Evolutionary conservation across 2,888 invertebrate genomes (phyloP), one percentile per base, ranked within the genome.

Genomic region (Melipona bicolor): DNA sequence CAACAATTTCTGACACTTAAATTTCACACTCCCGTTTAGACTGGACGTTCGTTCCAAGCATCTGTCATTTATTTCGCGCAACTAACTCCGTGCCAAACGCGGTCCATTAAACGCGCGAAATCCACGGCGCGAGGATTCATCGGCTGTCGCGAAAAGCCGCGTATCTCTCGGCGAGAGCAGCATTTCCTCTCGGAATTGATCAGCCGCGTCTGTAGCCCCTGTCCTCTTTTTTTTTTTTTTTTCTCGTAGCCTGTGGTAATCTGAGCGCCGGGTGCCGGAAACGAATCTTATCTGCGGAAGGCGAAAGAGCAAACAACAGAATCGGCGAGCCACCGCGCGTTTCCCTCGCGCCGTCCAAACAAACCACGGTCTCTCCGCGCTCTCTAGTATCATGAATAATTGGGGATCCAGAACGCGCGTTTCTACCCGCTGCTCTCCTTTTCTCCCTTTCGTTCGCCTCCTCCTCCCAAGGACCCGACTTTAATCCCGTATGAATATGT

Each of bases 401-500:
- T 91, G 91, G 87, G 54, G 90, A 91, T 88, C 87, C 86, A 87
- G 86, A 77, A 79, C 77, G 72, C 80, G 74, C 36, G 43, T 72
- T 13, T 13, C 59, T n/a, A 4, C 83, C 83, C 61, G 79, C 43
- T 77, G 62, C 67, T 83, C 67, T 77, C 77, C 78, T 88, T 88
- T 88, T 71, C 83, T 27, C 85, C 78, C 83, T 84, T 87, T 77
- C 79, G 73, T 81, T 87, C 84, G 83, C 27, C 64, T 73, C 77
- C 79, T 79, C 69, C 84, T 79, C 59, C 87, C 83, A 84, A 71
- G 77, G 84, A 85, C 82, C 83, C 83, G 90, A 89, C 87, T 91
- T 91, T 92, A 93, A 93, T 91, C 91, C 90, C 84, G 87, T 90
- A 93, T 92, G 93, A 92, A 92, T 92, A 92, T 92, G 90, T 92